These are phyloP conservation scores for Steinernema khuongi DNA, from an alignment of 1,140 invertebrate genomes.

Conservation along the genomic window DNA sequence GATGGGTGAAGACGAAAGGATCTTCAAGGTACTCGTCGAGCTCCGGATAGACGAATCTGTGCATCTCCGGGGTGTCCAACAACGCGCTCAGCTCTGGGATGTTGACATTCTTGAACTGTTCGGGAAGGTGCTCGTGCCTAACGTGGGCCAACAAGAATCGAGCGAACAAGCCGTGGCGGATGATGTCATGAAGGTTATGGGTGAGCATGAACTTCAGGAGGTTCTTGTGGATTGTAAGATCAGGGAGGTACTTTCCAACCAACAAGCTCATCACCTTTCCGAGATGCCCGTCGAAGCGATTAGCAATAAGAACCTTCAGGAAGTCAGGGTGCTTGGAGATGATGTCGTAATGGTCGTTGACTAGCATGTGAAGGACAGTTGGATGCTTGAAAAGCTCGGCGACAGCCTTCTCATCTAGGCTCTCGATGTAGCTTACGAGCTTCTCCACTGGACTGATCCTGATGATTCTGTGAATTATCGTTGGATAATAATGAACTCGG, in stretches of 20 bases:
- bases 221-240: background rate
- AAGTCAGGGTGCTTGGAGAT: background rate
- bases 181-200: background rate
- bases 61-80: background rate
- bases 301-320: background rate
- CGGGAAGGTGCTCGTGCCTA: background rate
- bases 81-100: background rate
- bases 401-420: slow-evolving; percentile 20
- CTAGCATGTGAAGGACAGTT: background rate
- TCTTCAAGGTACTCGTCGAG: background rate
- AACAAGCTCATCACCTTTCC: background rate
- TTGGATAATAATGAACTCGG: background rate
- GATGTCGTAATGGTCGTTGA: slow-evolving; percentile 3
- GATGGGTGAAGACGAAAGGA: background rate
- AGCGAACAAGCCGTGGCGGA: background rate
- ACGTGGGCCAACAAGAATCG: background rate
- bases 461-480: background rate
- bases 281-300: background rate
- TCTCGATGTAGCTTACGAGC: background rate
- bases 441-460: background rate
- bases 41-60: background rate
- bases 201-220: background rate
- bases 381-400: slow-evolving; percentile 25
- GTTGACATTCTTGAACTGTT: background rate
- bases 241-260: background rate